Evolutionary conservation across 2,888 invertebrate species (phyloP), one percentile per base, ranked within the genome.

Genomic region (Andrena hattorfiana): DNA sequence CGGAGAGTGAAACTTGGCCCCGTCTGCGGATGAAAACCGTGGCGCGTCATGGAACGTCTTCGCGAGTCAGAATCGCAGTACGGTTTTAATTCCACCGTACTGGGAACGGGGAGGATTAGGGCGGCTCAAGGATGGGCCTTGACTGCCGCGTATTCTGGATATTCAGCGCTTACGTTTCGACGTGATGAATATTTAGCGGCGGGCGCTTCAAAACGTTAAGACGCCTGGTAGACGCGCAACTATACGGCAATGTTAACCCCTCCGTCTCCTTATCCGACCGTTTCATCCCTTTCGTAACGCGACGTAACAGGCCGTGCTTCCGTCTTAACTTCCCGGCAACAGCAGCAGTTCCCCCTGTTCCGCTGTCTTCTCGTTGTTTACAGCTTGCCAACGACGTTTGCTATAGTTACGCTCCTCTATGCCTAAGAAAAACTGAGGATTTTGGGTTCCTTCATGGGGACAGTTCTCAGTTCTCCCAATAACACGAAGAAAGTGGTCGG

Each of bases 81-180:
- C 86, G 75, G 89, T 88, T 89, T 91, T 88, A 88, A 91, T 90
- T 90, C 84, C 84, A 51, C 60, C 77, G 69, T 49, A 66, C 69
- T 35, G 59, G 78, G 51, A 84, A 81, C 73, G 74, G 13, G 68
- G 48, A 64, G 88, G 90, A 90, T 90, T 88, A 88, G 82, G 81
- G 59, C 64, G 85, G 85, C 77, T 89, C 89, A 75, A 85, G 81
- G 77, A 69, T 42, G 73, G 51, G 66, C 75, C 79, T 80, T 75
- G 82, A 81, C 79, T 85, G 72, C 76, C 79, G 77, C 35, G 74
- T 56, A 84, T 74, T 71, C 59, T 56, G 81, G 69, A 74, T 83
- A 84, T 88, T 89, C 82, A 76, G 71, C 85, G 85, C 88, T 87
- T 87, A 84, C 85, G 87, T 87, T 87, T 86, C 86, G 81, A 83